A percentile compares a stretch with the other conserved stretches of the same genome.
These are phyloP conservation scores for Hyles lineata DNA, from an alignment of 2,888 invertebrate species.

Conservation along the genomic window DNA sequence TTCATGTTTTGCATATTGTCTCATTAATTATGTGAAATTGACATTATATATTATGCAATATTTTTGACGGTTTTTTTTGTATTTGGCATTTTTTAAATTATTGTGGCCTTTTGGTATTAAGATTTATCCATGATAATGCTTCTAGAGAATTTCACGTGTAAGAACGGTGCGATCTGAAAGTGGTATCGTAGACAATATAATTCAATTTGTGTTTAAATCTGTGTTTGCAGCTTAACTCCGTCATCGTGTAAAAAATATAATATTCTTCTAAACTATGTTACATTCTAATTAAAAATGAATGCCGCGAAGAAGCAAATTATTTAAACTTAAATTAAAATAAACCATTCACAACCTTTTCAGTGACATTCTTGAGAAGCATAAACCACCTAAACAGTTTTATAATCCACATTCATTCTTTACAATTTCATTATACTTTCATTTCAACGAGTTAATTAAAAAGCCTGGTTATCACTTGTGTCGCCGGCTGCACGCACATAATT, in stretches of 20 bases:
- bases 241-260: too few species aligned
- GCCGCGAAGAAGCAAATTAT: too few species aligned
- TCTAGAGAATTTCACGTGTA: too few species aligned
- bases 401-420: background rate
- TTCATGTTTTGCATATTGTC: background rate
- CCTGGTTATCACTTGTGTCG: slow-evolving; percentile 41
- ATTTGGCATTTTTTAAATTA: background rate
- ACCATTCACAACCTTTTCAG: background rate
- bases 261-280: too few species aligned
- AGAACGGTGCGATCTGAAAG: too few species aligned
- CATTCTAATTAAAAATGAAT: too few species aligned
- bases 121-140: too few species aligned
- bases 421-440: background rate
- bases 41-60: background rate
- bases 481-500: slow-evolving; percentile 69
- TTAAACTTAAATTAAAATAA: background rate
- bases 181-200: too few species aligned
- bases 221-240: too few species aligned
- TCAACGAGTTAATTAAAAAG: slow-evolving; percentile 34
- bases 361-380: slow-evolving; percentile 2
- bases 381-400: background rate
- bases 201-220: too few species aligned
- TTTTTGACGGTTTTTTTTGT: background rate
- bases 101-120: too few species aligned
- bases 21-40: background rate